Percentiles rank a stretch among this genome's conserved stretches.
These are phyloP conservation scores for Entomobrya multifasciata DNA, from an alignment of 2,888 invertebrate genomes.

Conservation along the genomic window DNA sequence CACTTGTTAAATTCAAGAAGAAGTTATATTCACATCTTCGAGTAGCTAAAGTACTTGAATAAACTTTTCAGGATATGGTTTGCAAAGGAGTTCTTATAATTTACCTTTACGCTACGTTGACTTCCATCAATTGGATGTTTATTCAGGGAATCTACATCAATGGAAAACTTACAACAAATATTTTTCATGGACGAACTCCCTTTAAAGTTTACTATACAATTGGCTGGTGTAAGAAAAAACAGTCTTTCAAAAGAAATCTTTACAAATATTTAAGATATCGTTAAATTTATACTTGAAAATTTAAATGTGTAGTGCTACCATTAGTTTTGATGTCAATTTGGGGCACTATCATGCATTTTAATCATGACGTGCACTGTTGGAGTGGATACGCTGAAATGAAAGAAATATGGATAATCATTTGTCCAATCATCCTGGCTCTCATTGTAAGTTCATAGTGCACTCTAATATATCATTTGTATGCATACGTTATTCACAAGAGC, in stretches of 20 bases:
- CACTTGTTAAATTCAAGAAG: too few species aligned
- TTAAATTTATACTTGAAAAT: not conserved
- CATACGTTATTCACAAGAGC: too few species aligned
- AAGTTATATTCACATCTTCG: too few species aligned
- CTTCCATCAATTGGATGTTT: slow-evolving; percentile 85
- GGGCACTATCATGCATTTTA: not conserved
- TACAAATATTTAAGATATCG: not conserved
- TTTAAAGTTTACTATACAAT: slow-evolving; percentile 83
- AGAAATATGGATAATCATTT: slow-evolving; percentile 8
- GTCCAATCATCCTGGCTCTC: not conserved
- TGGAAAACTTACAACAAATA: slow-evolving; percentile 83
- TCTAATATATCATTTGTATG: too few species aligned
- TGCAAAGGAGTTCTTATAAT: slow-evolving; percentile 83
- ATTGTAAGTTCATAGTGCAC: not conserved
- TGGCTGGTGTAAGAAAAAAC: slow-evolving; percentile 84
- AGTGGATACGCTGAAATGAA: not conserved
- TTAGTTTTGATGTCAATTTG: not conserved
- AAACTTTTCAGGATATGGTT: slow-evolving; percentile 83
- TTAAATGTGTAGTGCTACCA: not conserved
- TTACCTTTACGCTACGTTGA: slow-evolving; percentile 83
- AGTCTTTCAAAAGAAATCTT: too few species aligned
- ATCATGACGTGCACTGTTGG: not conserved
- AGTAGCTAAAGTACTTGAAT: too few species aligned
- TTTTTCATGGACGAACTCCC: slow-evolving; percentile 82
- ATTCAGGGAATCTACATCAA: slow-evolving; percentile 81